These are phyloP conservation scores for Epistrophella euchroma DNA, from an alignment of 2,888 invertebrate species.

Conservation along the genomic window DNA sequence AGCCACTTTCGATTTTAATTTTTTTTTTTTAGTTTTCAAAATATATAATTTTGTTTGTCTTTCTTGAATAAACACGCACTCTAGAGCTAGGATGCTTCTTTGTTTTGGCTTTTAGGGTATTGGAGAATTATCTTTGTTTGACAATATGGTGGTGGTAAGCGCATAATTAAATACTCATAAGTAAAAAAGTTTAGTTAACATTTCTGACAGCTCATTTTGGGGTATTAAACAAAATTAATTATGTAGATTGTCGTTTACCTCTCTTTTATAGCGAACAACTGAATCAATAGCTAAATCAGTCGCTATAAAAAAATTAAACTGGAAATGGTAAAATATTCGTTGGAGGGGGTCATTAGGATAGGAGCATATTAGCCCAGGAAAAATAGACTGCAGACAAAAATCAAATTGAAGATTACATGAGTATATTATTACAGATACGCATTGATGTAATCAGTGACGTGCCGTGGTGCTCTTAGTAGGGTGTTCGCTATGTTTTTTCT, in stretches of 20 bases:
- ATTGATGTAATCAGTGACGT: too few relatives aligned
- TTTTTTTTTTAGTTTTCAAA: conserved; percentile 53
- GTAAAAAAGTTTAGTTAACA: conserved; percentile 15
- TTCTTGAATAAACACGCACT: conserved; percentile 44
- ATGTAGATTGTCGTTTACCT: neutral
- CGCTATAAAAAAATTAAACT: too few relatives aligned
- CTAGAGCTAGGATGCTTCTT: conserved; percentile 2
- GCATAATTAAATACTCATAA: conserved; percentile 44
- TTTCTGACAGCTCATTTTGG: conserved; percentile 31
- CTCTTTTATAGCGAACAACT: too few relatives aligned
- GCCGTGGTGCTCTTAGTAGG: too few relatives aligned
- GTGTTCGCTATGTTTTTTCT: too few relatives aligned
- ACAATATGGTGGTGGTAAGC: conserved; percentile 21
- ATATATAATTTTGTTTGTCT: conserved; percentile 36
- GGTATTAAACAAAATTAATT: neutral
- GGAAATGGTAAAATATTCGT: too few relatives aligned
- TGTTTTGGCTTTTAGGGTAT: conserved; percentile 1
- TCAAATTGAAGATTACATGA: too few relatives aligned
- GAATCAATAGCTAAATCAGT: too few relatives aligned
- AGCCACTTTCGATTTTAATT: conserved; percentile 36
- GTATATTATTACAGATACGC: too few relatives aligned
- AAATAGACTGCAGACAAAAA: too few relatives aligned
- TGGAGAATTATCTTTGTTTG: conserved; percentile 17
- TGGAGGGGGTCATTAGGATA: too few relatives aligned
- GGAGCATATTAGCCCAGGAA: too few relatives aligned